A percentile compares a stretch with the other conserved stretches of the same genome.
Evolutionary conservation across 2,113 vertebrate genomes (phyloP).

Genomic region (Stigmatopora nigra): DNA sequence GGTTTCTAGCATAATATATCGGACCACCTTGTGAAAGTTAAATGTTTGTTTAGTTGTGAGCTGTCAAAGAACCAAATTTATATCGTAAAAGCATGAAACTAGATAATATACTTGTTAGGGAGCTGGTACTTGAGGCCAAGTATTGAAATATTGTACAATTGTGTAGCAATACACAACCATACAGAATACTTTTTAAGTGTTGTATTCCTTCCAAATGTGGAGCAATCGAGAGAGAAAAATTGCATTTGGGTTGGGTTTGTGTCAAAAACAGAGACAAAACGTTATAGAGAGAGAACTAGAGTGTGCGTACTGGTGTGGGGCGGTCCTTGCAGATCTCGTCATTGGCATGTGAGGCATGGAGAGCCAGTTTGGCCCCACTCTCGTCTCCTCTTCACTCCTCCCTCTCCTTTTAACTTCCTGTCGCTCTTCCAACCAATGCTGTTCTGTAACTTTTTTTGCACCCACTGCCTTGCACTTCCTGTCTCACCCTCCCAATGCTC

Average conservation of each 20-base stretch:
- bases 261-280: not conserved
- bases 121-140: not conserved
- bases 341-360: constrained; percentile 62
- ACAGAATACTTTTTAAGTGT: not conserved
- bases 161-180: not conserved
- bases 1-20: too few species aligned
- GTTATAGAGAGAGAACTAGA: constrained; percentile 3
- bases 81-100: not conserved
- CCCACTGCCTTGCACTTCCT: constrained; percentile 24
- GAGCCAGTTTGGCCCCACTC: constrained; percentile 53
- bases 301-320: constrained; percentile 12
- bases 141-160: not conserved
- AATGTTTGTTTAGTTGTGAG: too few species aligned
- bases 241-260: not conserved
- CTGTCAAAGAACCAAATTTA: not conserved
- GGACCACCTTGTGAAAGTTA: too few species aligned
- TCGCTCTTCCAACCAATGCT: constrained; percentile 4
- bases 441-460: constrained; percentile 11
- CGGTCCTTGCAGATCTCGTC: constrained; percentile 48
- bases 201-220: not conserved
- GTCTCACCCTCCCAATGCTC: constrained; percentile 27
- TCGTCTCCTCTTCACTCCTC: constrained; percentile 31
- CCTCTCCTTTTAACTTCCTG: constrained; percentile 6
- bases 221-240: not conserved
- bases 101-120: not conserved